Evolutionary conservation across 2,797 vertebrate species (phyloP).

Genomic region (Clamator glandarius): DNA sequence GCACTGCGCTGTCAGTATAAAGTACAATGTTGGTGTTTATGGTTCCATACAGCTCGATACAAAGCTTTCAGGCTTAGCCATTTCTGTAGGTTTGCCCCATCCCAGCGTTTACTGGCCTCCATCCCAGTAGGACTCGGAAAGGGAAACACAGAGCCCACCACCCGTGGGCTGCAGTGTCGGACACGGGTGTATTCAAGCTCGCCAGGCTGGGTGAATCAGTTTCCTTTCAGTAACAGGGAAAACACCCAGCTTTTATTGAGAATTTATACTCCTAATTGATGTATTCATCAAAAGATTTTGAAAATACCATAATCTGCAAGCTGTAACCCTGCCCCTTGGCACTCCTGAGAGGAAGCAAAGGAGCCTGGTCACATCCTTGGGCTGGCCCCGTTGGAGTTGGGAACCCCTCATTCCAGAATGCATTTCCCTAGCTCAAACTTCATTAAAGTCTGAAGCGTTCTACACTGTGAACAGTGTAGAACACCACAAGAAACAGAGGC

Average conservation of each 20-base stretch:
- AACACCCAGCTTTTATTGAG: neutral
- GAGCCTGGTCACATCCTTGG: too few relatives aligned
- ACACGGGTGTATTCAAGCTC: accelerated
- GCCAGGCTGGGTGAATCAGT: accelerated
- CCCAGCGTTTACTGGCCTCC: neutral
- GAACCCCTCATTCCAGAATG: neutral
- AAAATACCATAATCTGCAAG: neutral
- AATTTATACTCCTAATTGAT: neutral
- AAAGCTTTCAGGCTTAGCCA: neutral
- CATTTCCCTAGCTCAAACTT: neutral
- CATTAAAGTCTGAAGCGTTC: neutral
- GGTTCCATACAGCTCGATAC: accelerated
- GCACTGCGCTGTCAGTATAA: accelerated
- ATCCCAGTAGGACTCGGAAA: neutral
- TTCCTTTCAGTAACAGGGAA: neutral
- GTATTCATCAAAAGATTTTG: neutral
- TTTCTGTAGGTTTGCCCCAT: neutral
- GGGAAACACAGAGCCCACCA: accelerated
- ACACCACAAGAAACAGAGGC: neutral
- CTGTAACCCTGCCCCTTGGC: accelerated
- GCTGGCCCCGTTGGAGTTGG: neutral
- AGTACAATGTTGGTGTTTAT: neutral
- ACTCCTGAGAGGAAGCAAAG: accelerated
- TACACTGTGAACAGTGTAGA: neutral
- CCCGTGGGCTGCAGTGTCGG: neutral